Evolutionary conservation across 2,113 vertebrate species (phyloP), one percentile per base, ranked within the genome.

Genomic region (Sylvilagus bachmani): DNA sequence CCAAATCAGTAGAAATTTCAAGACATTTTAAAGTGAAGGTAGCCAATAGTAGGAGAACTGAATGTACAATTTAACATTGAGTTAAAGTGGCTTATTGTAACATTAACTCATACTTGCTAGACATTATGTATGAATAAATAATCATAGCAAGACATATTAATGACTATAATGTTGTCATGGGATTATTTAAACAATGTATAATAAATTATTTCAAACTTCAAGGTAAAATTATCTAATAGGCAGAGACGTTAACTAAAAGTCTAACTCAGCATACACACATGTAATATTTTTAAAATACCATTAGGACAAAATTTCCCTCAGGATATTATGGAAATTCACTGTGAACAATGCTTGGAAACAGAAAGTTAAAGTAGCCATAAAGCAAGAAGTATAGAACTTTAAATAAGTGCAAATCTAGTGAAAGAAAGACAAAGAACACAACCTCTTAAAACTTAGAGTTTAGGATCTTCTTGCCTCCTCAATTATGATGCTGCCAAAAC

Each of bases 131-230:
- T 86, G 51, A 89, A 91, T 93, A 93, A 81, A 82, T 83, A 64
- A 83, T 82, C 61, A 89, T 31, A 66, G 9, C 25, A 78, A 29
- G 53, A 73, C 44, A 89, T 91, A 86, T 44, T 91, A 79, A 93
- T 85, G 17, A 24, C 36, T 55, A 8, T 22, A 74, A 67, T 53
- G 64, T 73, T 95, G 58, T 84, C 62, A 85, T 85, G 73, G 86
- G 74, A 84, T 95, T 87, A 91, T 94, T 96, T 91, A 90, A 81
- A 78, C 62, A 85, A 31, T 73, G 10, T 7, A 78, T 93, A 89
- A 90, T 55, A 94, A 77, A 90, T 88, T 79, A 69, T 90, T 90
- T 93, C 78, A 89, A 22, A 82, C 61, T 70, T 97, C 31, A 70
- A 86, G 27, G 70, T 67, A 85, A 95, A 90, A 74, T 92, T 88